These are phyloP conservation scores for Trypoxylon attenuatum DNA, from an alignment of 2,888 invertebrate species.

Conservation along the genomic window DNA sequence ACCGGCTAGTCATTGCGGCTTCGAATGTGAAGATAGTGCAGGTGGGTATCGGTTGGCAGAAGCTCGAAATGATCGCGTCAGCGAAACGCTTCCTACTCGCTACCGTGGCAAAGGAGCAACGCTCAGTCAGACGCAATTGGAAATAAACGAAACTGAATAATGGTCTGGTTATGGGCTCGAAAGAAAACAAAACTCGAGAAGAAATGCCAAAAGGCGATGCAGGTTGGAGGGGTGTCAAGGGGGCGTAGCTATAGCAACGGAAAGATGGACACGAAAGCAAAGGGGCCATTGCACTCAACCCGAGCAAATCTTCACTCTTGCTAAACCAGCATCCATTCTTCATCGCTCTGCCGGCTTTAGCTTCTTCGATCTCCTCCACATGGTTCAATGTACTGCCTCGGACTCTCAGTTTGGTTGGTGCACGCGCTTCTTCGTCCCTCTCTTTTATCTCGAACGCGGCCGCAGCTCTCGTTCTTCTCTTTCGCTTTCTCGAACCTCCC, in stretches of 20 bases:
- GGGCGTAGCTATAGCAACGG: slow-evolving; percentile 68
- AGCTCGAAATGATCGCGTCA: too few relatives aligned
- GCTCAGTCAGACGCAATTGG: too few relatives aligned
- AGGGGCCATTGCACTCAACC: slow-evolving; percentile 72
- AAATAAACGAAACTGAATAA: slow-evolving; percentile 61
- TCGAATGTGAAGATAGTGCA: too few relatives aligned
- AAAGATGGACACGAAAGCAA: slow-evolving; percentile 58
- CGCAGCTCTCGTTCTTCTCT: slow-evolving; percentile 1
- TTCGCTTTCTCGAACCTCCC: background rate
- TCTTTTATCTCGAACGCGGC: slow-evolving; percentile 12
- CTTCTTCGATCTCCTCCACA: slow-evolving; percentile 48
- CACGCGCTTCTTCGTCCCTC: slow-evolving; percentile 35
- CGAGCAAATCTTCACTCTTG: slow-evolving; percentile 70
- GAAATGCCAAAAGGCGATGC: slow-evolving; percentile 47
- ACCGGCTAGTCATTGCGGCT: too few relatives aligned
- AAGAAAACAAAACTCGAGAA: slow-evolving; percentile 64
- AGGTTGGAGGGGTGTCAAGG: slow-evolving; percentile 52
- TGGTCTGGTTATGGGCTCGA: slow-evolving; percentile 63
- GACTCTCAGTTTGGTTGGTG: slow-evolving; percentile 47
- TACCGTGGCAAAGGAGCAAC: too few relatives aligned
- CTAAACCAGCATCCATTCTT: slow-evolving; percentile 72
- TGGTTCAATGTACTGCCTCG: slow-evolving; percentile 51
- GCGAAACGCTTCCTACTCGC: too few relatives aligned
- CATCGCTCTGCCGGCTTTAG: slow-evolving; percentile 63
- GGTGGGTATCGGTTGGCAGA: too few relatives aligned